Conservation (phyloP, 2,888 invertebrate genomes). For the Limnephilus marmoratus region DNA sequence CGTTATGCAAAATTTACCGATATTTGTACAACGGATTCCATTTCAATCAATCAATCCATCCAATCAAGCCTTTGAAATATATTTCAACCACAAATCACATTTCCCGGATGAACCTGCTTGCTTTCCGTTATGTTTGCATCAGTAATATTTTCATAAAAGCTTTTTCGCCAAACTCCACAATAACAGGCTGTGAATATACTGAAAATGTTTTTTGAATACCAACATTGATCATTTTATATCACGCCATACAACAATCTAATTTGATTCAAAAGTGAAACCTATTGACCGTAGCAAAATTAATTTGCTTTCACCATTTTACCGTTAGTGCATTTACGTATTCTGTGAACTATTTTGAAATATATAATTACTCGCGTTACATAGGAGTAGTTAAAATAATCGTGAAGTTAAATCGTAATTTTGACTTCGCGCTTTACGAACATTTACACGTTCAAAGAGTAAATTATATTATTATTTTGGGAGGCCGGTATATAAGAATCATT, state of each 20-base stretch:
- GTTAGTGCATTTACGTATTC: not conserved
- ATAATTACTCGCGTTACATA: no score
- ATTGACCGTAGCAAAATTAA: not conserved
- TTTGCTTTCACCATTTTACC: not conserved
- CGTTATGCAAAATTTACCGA: not conserved
- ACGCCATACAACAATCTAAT: not conserved
- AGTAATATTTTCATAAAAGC: not conserved
- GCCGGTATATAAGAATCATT: no score
- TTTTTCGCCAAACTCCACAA: not conserved
- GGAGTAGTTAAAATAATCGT: no score
- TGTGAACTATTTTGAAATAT: not conserved
- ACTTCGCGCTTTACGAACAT: no score
- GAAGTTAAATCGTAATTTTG: no score
- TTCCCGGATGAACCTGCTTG: not conserved
- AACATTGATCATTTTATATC: not conserved
- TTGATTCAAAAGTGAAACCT: not conserved
- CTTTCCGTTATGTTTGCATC: not conserved
- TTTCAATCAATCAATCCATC: not conserved
- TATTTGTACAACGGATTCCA: not conserved
- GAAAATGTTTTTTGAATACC: not conserved
- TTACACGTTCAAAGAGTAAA: no score
- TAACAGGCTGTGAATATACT: not conserved
- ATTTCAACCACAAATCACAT: not conserved
- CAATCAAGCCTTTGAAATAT: not conserved
- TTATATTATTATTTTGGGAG: no score